Evolutionary conservation across 2,113 vertebrate genomes (phyloP).

Genomic region (Dipodomys stephensi): DNA sequence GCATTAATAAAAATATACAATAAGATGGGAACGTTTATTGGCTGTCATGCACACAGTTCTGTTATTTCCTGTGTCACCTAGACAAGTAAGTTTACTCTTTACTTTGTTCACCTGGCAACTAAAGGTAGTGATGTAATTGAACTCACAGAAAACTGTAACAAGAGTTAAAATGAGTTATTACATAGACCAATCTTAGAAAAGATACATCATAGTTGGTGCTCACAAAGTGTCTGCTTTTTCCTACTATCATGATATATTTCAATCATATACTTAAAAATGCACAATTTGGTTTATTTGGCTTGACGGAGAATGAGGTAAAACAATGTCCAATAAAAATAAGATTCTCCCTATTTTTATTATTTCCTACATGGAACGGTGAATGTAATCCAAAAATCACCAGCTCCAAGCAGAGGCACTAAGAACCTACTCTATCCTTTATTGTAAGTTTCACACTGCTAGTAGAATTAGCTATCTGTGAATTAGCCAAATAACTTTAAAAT

Average conservation of each 20-base stretch:
- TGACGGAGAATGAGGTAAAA: background rate
- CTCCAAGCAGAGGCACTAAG: constrained; percentile 62
- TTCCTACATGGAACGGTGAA: background rate
- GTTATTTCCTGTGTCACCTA: background rate
- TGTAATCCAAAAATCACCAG: constrained; percentile 26
- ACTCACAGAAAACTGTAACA: background rate
- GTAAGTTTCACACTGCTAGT: constrained; percentile 79
- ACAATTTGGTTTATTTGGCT: background rate
- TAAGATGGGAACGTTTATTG: background rate
- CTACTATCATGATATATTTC: background rate
- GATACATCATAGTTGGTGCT: background rate
- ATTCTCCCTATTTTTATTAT: background rate
- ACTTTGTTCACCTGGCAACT: constrained; percentile 28
- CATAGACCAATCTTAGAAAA: background rate
- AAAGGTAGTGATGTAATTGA: constrained; percentile 19
- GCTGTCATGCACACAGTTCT: background rate
- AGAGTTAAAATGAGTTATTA: background rate
- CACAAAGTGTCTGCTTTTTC: background rate
- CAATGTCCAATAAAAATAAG: background rate
- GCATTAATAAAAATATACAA: background rate
- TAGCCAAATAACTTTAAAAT: constrained; percentile 68
- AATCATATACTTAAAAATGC: background rate
- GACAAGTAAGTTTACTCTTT: constrained; percentile 1
- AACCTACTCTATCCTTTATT: constrained; percentile 49
- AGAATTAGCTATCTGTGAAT: constrained; percentile 77